Conservation (phyloP, 2,113 vertebrate genomes). For the Plectropomus leopardus region DNA sequence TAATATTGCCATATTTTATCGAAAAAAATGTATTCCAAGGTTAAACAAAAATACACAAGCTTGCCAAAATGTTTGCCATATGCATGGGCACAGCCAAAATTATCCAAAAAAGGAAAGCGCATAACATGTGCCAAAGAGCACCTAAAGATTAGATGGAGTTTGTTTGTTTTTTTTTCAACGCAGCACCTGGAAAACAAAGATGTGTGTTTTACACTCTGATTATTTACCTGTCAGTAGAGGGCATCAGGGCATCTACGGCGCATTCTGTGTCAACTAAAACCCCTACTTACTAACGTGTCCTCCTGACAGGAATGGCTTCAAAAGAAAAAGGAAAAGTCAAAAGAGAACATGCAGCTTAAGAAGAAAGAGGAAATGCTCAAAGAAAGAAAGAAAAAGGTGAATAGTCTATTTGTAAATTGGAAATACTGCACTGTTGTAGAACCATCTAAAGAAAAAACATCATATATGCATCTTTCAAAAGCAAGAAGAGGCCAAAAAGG, state of each 20-base stretch:
- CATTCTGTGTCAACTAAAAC: not conserved
- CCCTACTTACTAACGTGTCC: not conserved
- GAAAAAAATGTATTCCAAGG: too few relatives aligned
- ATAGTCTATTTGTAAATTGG: not conserved
- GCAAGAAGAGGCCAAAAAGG: slow-evolving; percentile 85
- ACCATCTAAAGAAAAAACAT: not conserved
- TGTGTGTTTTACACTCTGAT: not conserved
- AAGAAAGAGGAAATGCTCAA: slow-evolving; percentile 87
- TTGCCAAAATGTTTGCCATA: too few relatives aligned
- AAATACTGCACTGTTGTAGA: not conserved
- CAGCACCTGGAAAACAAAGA: not conserved
- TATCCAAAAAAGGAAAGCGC: too few relatives aligned
- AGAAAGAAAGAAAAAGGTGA: slow-evolving; percentile 88
- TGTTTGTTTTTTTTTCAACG: not conserved
- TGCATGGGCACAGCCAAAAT: too few relatives aligned
- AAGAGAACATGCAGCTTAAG: slow-evolving; percentile 84
- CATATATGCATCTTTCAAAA: slow-evolving; percentile 31
- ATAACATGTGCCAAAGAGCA: too few relatives aligned
- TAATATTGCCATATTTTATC: too few relatives aligned
- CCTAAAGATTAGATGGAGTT: too few relatives aligned
- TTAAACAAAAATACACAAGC: too few relatives aligned
- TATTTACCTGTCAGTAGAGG: not conserved
- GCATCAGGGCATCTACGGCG: not conserved
- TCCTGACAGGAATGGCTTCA: slow-evolving; percentile 90
- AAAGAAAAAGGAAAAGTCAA: slow-evolving; percentile 88